Base-by-base conservation (phyloP, 2,797 vertebrate genomes). In the Halcyon chelicuti region DNA sequence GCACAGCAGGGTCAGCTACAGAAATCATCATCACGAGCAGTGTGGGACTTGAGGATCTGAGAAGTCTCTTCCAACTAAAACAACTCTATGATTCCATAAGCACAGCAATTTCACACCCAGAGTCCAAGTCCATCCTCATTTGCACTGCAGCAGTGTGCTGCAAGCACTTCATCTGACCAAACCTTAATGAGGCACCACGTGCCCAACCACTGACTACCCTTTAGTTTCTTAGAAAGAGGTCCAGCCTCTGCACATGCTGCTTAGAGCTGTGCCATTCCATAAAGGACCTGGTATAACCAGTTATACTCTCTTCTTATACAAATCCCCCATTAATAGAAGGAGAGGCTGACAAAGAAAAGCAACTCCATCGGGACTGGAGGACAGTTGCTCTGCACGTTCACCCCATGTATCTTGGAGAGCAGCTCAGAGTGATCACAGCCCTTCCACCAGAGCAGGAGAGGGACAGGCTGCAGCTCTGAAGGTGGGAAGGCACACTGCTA, bases 211-310 rank as follows among this genome's bases (percentile, higher is more conserved):
- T 6, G 16, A 20, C 47, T 51, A 37, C 28, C 18, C 33, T 33
- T 15, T 2, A 54, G 39, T 58, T 52, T 33, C 51, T 77, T 35
- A 23, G 51, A n/a, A 46, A 66, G 33, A 10, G 33, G 21, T 35
- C 39, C 46, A 47, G 25, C 46, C 60, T 60, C 39, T 22, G 21
- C 46, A 54, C 9, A 4, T 1, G 10, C 12, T 31, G 10, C 40
- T 78, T 8, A 23, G 52, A 85, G 67, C 67, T 61, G 39, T 39
- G 26, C 22, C 1, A 0, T 31, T 22, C 33, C 47, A 16, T 8
- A 28, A 40, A 54, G 52, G 21, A 66, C 10, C 7, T 9, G 23
- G 58, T 20, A 14, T 3, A 29, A 5, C 12, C 29, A 0, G 0
- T 35, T 22, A 26, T 2, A 14, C 39, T 23, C 44, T 47, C 26